phyloP scores from a whole-genome alignment of 2,888 invertebrate species.

The Enchytraeus crypticus region DNA sequence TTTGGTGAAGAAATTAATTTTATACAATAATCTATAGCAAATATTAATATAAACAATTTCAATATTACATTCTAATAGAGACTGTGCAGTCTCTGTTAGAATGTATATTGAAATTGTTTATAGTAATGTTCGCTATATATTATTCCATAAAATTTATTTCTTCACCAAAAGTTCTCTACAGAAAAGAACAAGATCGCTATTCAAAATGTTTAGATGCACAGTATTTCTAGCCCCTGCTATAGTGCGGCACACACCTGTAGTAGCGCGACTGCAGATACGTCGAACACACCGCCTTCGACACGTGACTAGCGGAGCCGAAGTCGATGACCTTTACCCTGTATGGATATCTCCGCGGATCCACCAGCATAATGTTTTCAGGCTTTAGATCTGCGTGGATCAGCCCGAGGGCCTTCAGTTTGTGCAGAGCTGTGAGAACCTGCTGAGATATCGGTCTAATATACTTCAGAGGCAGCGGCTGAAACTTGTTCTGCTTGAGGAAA shows the following conservation, averaged over 20 bases:
- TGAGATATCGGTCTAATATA: constrained; percentile 97
- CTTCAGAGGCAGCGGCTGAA: constrained; percentile 93
- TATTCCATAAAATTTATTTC: too few species aligned
- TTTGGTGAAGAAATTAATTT: too few species aligned
- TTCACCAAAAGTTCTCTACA: too few species aligned
- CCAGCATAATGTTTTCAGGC: constrained; percentile 99
- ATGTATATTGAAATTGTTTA: too few species aligned
- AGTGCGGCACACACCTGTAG: constrained; percentile 72
- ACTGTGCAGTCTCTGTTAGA: too few species aligned
- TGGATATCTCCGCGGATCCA: constrained; percentile 93
- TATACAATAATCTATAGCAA: too few species aligned
- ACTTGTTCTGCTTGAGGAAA: constrained; percentile 99
- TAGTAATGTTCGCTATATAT: too few species aligned
- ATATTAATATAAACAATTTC: too few species aligned
- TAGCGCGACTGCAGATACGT: constrained; percentile 98
- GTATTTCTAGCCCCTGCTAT: background rate
- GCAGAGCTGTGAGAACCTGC: constrained; percentile 77
- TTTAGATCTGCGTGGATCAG: constrained; percentile 98
- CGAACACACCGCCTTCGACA: constrained; percentile 98
- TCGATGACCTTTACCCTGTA: constrained; percentile 98
- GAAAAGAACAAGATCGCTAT: too few species aligned
- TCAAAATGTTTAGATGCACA: too few species aligned
- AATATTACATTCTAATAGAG: too few species aligned
- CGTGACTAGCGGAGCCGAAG: constrained; percentile 98
- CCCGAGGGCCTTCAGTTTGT: constrained; percentile 89